Base-by-base conservation (phyloP, 1,140 invertebrate species). In the Heliothis virescens region DNA sequence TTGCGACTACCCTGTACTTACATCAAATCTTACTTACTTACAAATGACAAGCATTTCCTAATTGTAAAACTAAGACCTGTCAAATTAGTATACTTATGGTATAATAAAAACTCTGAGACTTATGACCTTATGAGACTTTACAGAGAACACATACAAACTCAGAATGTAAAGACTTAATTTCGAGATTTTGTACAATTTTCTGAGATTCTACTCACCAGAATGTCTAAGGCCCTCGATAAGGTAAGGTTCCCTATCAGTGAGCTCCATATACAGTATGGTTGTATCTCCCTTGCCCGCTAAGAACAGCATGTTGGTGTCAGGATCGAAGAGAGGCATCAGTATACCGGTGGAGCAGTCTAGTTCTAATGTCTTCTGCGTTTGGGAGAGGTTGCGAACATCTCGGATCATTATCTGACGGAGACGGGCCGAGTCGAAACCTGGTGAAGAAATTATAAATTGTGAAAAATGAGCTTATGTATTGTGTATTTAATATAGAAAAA, bases 231-330 rank as follows among this genome's bases (percentile, higher is more conserved):
- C 98, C 94, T 98, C 98, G 76, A 97, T 97, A 1, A 98, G 91
- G 90, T 96, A 98, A 1, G 98, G 98, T 87, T 98, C 98, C 85
- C 97, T 96, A 79, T 98, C 97, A 41, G 96, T 97, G 0, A 98
- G 96, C 95, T 98, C 98, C 96, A 98, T 96, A 86, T 98, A 98
- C 34, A 96, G 95, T 60, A 98, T 98, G 0, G 98, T 98, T 0
- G 97, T 98, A 87, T 98, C 98, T 10, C 97, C 98, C 95, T 99
- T 99, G n/a, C 98, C 98, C 85, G 97, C 97, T 50, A 99, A 93
- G 94, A 99, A 99, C 26, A 99, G 95, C 98, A 99, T 99, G 82
- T 98, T 97, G 21, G 98, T 99, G 85, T 99, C 98, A 48, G 97
- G 93, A 95, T 99, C 98, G 91, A 96, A 98, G 0, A 99, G 93